Evolutionary conservation across 2,113 vertebrate species (phyloP).

Genomic region (Pardalotus punctatus): DNA sequence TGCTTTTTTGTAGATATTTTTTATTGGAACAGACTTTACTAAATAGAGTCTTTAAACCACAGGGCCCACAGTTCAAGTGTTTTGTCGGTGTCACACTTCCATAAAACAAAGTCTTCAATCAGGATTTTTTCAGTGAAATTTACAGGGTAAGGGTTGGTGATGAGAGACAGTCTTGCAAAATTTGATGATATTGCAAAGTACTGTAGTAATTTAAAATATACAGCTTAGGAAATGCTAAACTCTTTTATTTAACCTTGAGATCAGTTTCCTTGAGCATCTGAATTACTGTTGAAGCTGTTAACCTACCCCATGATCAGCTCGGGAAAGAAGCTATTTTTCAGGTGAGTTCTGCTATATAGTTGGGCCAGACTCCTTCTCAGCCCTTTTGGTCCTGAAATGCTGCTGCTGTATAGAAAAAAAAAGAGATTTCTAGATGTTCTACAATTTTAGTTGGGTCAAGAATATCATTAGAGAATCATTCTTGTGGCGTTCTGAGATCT

Average conservation of each 20-base stretch:
- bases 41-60: background rate
- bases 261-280: background rate
- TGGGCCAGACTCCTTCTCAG: background rate
- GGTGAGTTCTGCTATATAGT: background rate
- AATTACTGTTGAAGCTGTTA: background rate
- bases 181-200: background rate
- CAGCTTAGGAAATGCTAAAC: background rate
- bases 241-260: background rate
- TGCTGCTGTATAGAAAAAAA: background rate
- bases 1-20: background rate
- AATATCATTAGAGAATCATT: background rate
- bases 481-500: background rate
- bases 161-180: background rate
- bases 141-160: fast-evolving
- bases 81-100: background rate
- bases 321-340: background rate
- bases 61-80: background rate
- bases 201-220: background rate
- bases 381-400: background rate
- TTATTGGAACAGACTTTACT: background rate
- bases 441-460: background rate
- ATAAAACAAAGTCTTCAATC: background rate
- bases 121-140: background rate
- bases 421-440: background rate
- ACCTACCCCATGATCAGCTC: background rate